Evolutionary conservation across 1,140 invertebrate species (phyloP).

Genomic region (Cydia fagiglandana): DNA sequence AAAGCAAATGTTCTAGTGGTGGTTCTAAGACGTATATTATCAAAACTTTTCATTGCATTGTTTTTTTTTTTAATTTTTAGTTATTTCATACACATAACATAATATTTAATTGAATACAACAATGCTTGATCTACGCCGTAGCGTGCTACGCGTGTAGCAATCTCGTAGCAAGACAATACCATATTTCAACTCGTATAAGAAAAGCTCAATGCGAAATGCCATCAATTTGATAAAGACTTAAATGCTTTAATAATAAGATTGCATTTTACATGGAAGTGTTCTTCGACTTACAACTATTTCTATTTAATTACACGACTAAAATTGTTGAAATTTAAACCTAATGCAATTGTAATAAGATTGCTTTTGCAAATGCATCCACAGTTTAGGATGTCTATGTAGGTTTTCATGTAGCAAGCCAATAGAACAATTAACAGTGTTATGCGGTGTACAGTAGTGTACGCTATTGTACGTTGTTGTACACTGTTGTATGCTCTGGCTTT

Average conservation of each 20-base stretch:
- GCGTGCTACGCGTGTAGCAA: background rate
- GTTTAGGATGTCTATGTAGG: background rate
- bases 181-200: background rate
- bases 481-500: background rate
- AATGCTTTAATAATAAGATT: background rate
- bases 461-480: background rate
- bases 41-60: too few species aligned
- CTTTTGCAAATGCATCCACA: background rate
- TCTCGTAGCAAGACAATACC: background rate
- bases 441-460: background rate
- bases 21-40: too few species aligned
- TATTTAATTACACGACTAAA: background rate
- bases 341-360: background rate
- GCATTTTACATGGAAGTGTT: background rate
- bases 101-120: background rate
- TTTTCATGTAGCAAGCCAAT: background rate
- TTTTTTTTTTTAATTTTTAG: too few species aligned
- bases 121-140: background rate
- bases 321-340: background rate
- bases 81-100: background rate
- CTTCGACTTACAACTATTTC: background rate
- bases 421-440: background rate
- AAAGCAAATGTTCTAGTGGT: too few species aligned
- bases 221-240: background rate
- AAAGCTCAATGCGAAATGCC: background rate